Base-by-base conservation (phyloP, 2,797 vertebrate species). In the Rachycentron canadum region DNA sequence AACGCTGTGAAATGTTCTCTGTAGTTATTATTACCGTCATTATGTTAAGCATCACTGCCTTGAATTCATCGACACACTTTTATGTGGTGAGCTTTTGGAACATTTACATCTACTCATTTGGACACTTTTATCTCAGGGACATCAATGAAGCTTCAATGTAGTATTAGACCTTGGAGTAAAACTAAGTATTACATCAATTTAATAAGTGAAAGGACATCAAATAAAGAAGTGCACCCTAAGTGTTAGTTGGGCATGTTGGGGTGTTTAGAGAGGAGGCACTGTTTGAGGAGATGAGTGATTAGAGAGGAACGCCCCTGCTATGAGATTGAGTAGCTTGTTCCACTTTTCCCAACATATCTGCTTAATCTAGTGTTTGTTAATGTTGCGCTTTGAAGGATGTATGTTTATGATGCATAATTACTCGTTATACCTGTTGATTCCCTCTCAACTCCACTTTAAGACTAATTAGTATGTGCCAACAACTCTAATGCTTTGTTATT, bases 351-450 rank as follows among this genome's bases (percentile, higher is more conserved):
- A 73, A 59, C 45, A 32, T 8, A 30, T 43, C 26, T 68, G 10
- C 41, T 23, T 62, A 19, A 32, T 41, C 8, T 23, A 38, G 26
- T 55, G 7, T 52, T 36, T 62, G 57, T 71, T 83, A 41, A 2
- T 12, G n/a, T 63, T 38, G 16, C 23, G n/a, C 13, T 73, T 47
- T 9, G 0, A 14, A 19, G 47, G 53, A 49, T 41, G 28, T 17
- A 7, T 55, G 19, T 60, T n/a, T n/a, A n/a, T n/a, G n/a, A n/a
- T n/a, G n/a, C n/a, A 38, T 30, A 57, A 40, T 7, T 56, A 4
- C 10, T 68, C 60, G 40, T 63, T 4, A 47, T 34, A 47, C 72
- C 17, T 68, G 56, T 49, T 43, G 28, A 61, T 55, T 62, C 49
- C 49, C 38, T 26, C 38, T 34, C 5, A 25, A 26, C n/a, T 56